A percentile compares a stretch with the other conserved stretches of the same genome.
Conservation (phyloP, 2,113 vertebrate genomes). For the Entelurus aequoreus region DNA sequence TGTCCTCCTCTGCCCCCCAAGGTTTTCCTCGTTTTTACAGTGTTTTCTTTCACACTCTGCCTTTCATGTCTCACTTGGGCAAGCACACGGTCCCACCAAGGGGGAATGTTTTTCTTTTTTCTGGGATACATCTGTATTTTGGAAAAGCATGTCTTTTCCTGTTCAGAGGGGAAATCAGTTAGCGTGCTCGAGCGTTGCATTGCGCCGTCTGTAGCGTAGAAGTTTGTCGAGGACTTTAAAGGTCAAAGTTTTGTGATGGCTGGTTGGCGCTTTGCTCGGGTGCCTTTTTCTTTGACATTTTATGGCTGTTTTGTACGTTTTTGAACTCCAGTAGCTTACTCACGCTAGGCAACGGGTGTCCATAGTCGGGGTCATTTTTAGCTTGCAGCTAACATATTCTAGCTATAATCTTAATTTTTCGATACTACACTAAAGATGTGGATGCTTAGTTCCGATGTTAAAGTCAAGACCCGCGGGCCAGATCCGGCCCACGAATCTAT, state of each 20-base stretch:
- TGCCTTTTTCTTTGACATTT: too few relatives aligned
- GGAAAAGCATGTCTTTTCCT: slow-evolving; percentile 16
- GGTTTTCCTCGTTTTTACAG: slow-evolving; percentile 28
- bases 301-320: too few relatives aligned
- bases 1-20: slow-evolving; percentile 46
- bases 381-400: too few relatives aligned
- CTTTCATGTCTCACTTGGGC: slow-evolving; percentile 51
- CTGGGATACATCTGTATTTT: slow-evolving; percentile 32
- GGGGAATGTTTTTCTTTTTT: slow-evolving; percentile 11
- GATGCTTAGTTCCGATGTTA: too few relatives aligned
- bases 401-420: too few relatives aligned
- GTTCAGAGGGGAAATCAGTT: slow-evolving; percentile 48
- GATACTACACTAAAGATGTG: too few relatives aligned
- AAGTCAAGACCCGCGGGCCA: too few relatives aligned
- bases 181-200: slow-evolving; percentile 16
- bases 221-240: slow-evolving; percentile 17
- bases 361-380: too few relatives aligned
- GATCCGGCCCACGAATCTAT: too few relatives aligned
- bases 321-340: too few relatives aligned
- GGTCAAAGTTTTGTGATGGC: slow-evolving; percentile 30
- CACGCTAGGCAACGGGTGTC: too few relatives aligned
- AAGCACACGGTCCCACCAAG: slow-evolving; percentile 29
- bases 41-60: slow-evolving; percentile 43
- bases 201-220: slow-evolving; percentile 15
- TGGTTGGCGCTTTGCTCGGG: neutral